phyloP scores from a whole-genome alignment of 2,113 vertebrate species.

The Mormoops blainvillei region DNA sequence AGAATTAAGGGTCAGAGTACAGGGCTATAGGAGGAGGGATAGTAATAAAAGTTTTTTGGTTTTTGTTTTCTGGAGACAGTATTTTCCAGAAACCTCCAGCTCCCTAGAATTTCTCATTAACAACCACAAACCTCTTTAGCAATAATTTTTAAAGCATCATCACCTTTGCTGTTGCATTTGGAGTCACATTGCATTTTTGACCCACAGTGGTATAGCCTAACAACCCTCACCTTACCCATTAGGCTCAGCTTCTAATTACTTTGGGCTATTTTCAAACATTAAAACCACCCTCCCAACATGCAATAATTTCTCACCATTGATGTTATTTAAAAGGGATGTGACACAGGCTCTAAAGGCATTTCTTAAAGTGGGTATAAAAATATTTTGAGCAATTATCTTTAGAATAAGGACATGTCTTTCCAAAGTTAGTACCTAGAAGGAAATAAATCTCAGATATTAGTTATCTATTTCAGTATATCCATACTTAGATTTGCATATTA shows the following conservation, averaged over 20 bases:
- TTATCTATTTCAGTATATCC: background rate
- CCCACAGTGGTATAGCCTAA: too few relatives aligned
- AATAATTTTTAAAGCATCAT: background rate
- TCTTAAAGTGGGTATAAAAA: background rate
- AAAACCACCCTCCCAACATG: background rate
- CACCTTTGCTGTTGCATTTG: background rate
- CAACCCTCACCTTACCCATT: background rate
- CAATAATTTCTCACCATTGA: background rate
- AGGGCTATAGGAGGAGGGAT: background rate
- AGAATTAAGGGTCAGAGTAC: background rate
- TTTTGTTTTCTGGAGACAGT: background rate
- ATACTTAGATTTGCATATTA: background rate
- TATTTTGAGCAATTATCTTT: background rate
- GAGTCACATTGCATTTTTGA: background rate
- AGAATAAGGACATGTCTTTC: background rate
- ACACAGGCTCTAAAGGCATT: background rate
- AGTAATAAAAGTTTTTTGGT: background rate
- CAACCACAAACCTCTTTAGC: background rate
- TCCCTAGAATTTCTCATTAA: background rate
- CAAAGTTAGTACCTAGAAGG: background rate
- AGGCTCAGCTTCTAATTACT: background rate
- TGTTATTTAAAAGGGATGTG: background rate
- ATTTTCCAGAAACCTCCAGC: background rate
- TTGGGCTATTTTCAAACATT: background rate
- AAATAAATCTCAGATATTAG: background rate